Percentiles rank a stretch among this genome's conserved stretches.
These are phyloP conservation scores for Oxygymnocypris stewartii DNA, from an alignment of 2,113 vertebrate genomes.

Conservation along the genomic window DNA sequence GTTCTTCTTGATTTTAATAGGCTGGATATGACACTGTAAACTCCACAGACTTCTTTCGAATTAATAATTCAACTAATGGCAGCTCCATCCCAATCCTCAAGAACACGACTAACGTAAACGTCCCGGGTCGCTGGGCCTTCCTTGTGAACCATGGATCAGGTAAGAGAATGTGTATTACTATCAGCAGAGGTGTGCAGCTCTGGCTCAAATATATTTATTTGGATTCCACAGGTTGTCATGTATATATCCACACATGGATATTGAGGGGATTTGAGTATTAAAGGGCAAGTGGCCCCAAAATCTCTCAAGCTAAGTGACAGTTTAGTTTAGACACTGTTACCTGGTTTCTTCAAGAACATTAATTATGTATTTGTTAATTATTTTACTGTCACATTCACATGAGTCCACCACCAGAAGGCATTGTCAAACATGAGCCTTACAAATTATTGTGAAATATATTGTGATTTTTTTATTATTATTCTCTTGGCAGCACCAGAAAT, in stretches of 20 bases:
- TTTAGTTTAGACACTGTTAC: too few species aligned
- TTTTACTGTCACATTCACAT: neutral
- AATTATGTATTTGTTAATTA: too few species aligned
- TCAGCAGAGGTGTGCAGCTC: neutral
- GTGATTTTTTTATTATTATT: neutral
- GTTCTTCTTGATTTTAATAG: neutral
- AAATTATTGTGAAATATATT: neutral
- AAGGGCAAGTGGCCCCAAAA: too few species aligned
- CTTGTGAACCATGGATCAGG: constrained; percentile 5
- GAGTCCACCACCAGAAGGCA: too few species aligned
- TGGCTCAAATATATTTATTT: neutral
- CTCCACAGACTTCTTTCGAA: neutral
- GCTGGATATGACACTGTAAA: constrained; percentile 6
- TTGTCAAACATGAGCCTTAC: neutral
- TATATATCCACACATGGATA: neutral
- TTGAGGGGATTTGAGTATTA: too few species aligned
- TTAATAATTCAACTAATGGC: neutral
- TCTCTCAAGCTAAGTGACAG: too few species aligned
- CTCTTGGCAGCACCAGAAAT: neutral
- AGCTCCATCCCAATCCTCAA: neutral
- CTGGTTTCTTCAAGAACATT: too few species aligned
- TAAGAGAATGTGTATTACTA: neutral
- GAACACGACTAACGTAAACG: constrained; percentile 43
- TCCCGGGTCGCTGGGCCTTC: constrained; percentile 52
- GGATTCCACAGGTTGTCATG: neutral